Conservation (phyloP, 2,888 invertebrate genomes). For the Caenorhabditis virilis region DNA sequence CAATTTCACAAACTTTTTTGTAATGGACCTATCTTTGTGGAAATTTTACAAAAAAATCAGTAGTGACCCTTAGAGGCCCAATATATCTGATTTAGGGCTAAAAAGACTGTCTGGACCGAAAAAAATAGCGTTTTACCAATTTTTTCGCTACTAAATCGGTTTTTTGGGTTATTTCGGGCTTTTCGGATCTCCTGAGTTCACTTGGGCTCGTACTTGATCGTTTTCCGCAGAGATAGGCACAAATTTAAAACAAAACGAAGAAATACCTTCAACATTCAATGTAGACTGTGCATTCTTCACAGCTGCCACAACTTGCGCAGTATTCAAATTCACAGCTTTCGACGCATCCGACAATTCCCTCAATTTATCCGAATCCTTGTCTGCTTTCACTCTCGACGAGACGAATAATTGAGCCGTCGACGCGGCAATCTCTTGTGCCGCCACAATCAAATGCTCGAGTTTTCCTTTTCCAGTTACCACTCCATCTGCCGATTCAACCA, state of each 20-base stretch:
- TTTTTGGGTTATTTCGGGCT: no score
- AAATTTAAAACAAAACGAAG: conserved; percentile 5
- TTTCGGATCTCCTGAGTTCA: no score
- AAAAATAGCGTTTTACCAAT: no score
- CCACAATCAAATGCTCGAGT: conserved; percentile 89
- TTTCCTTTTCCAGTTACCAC: conserved; percentile 75
- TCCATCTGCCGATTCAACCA: conserved; percentile 74
- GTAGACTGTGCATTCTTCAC: conserved; percentile 86
- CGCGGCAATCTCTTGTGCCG: conserved; percentile 93
- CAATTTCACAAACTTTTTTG: conserved; percentile 27
- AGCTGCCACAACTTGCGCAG: conserved; percentile 89
- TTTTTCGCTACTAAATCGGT: not conserved
- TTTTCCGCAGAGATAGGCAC: no score
- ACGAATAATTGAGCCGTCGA: conserved; percentile 96
- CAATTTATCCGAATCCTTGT: conserved; percentile 77
- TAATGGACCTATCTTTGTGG: not conserved
- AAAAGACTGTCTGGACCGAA: no score
- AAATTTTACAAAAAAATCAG: no score
- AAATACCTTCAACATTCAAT: conserved; percentile 82
- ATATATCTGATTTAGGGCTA: no score
- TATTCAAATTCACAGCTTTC: conserved; percentile 85
- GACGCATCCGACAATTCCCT: conserved; percentile 84
- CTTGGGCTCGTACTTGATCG: no score
- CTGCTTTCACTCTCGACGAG: conserved; percentile 89
- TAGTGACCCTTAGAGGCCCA: not conserved